Evolutionary conservation across 2,888 invertebrate species (phyloP).

Genomic region (Julus scanicus): DNA sequence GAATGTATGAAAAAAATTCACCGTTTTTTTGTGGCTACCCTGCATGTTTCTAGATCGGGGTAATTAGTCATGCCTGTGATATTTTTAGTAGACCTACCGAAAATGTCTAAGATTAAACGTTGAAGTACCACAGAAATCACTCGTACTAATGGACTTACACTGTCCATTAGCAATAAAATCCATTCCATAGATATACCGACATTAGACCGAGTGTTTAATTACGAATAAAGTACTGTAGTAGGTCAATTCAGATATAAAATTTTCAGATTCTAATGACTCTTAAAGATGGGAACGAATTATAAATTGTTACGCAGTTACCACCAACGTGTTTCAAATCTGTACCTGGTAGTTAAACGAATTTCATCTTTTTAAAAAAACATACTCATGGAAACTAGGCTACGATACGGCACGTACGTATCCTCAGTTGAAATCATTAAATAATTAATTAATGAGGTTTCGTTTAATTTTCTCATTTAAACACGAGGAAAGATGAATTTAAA

Average conservation of each 20-base stretch:
- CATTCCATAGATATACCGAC: not conserved
- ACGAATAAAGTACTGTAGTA: not conserved
- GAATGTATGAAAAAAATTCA: too few species aligned
- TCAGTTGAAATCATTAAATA: not conserved
- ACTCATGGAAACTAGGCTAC: conserved; percentile 13
- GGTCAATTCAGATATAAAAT: not conserved
- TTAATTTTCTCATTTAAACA: conserved; percentile 11
- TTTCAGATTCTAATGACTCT: conserved; percentile 11
- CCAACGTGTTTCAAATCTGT: not conserved
- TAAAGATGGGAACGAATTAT: conserved; percentile 19
- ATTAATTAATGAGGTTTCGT: not conserved
- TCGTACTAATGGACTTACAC: not conserved
- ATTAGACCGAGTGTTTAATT: not conserved
- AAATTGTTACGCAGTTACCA: conserved; percentile 20
- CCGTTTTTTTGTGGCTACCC: too few species aligned
- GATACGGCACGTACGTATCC: not conserved
- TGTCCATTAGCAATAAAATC: not conserved
- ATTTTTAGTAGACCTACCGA: not conserved
- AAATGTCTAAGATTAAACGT: not conserved
- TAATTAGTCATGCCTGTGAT: not conserved
- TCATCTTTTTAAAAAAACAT: not conserved
- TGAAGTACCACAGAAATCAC: not conserved
- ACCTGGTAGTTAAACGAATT: conserved; percentile 23
- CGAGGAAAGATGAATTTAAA: not conserved
- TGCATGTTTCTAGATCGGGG: too few species aligned